phyloP scores from a whole-genome alignment of 2,888 invertebrate genomes.

The Beris morrisii region DNA sequence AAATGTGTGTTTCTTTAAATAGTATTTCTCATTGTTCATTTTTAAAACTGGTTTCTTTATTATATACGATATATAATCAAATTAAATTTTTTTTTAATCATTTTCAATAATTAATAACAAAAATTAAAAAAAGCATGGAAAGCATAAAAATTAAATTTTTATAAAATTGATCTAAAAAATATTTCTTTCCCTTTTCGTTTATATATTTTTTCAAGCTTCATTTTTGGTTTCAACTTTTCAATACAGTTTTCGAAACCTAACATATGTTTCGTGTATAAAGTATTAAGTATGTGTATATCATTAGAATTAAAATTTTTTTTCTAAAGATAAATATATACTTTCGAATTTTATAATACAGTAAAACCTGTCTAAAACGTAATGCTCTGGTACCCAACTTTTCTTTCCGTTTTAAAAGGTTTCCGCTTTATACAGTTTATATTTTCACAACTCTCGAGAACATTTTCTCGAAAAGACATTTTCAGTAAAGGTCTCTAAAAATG shows the following conservation, averaged over 20 bases:
- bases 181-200: slow-evolving; percentile 20
- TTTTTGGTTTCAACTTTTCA: too few relatives aligned
- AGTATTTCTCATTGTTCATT: slow-evolving; percentile 4
- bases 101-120: not conserved
- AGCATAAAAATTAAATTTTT: slow-evolving; percentile 16
- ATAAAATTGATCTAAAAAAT: slow-evolving; percentile 32
- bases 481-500: too few relatives aligned
- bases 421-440: too few relatives aligned
- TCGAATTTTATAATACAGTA: too few relatives aligned
- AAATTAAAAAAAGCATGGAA: not conserved
- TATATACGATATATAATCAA: not conserved
- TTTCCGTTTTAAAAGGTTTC: too few relatives aligned
- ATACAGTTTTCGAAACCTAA: not conserved
- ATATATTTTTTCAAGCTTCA: not conserved
- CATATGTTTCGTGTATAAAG: not conserved
- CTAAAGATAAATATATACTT: not conserved
- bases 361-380: too few relatives aligned
- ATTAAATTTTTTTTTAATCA: not conserved
- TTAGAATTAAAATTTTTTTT: not conserved
- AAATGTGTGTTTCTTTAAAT: not conserved
- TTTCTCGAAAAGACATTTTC: too few relatives aligned
- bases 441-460: too few relatives aligned
- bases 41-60: not conserved
- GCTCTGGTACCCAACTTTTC: too few relatives aligned
- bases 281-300: not conserved